A percentile compares a stretch with the other conserved stretches of the same genome.
phyloP scores from a whole-genome alignment of 2,888 invertebrate genomes.

The Lasioglossum calceatum region DNA sequence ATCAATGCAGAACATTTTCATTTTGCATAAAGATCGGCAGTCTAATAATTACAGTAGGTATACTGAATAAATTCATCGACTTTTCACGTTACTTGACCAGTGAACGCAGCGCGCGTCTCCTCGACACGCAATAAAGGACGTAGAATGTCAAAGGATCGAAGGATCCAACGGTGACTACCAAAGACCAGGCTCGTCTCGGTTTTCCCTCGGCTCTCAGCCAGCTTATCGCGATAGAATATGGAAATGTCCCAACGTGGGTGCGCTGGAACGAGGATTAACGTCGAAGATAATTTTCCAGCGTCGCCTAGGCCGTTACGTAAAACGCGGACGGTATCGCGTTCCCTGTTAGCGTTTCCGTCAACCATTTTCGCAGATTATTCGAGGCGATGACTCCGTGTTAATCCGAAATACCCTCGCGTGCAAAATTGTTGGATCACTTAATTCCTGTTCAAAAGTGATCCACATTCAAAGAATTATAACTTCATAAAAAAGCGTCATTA shows the following conservation, averaged over 20 bases:
- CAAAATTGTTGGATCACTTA: too few relatives aligned
- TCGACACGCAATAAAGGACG: background rate
- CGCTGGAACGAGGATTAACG: constrained; percentile 74
- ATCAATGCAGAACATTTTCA: too few relatives aligned
- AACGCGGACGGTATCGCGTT: constrained; percentile 54
- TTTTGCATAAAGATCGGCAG: too few relatives aligned
- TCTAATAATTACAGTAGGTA: background rate
- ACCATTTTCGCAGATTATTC: constrained; percentile 21
- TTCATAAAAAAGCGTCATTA: too few relatives aligned
- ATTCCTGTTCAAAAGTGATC: too few relatives aligned
- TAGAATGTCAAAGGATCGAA: background rate
- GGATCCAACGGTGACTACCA: background rate
- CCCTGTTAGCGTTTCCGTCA: constrained; percentile 38
- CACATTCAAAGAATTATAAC: too few relatives aligned
- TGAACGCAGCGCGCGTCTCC: background rate
- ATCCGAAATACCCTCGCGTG: too few relatives aligned
- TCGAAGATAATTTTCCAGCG: constrained; percentile 72
- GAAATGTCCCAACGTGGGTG: constrained; percentile 78
- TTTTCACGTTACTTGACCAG: background rate
- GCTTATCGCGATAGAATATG: constrained; percentile 69
- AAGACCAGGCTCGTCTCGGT: constrained; percentile 43
- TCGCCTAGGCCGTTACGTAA: constrained; percentile 37
- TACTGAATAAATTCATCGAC: background rate
- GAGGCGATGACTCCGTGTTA: background rate
- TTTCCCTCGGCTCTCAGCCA: constrained; percentile 46